A percentile compares a stretch with the other conserved stretches of the same genome.
phyloP scores from a whole-genome alignment of 2,113 vertebrate species.

The Phoxinus phoxinus region DNA sequence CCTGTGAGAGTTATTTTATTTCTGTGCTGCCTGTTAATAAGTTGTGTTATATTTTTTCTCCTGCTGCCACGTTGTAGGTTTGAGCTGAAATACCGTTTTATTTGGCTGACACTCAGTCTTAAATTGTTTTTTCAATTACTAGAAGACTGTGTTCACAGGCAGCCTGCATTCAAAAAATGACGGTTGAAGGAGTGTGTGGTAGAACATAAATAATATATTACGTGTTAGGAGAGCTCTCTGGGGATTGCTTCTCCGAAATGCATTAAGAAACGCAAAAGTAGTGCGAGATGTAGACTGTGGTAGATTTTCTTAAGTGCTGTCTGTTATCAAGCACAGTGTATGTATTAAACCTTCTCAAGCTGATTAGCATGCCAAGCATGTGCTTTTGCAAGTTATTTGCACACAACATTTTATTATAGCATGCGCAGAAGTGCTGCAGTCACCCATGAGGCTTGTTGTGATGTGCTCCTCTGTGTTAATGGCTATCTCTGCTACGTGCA shows the following conservation, averaged over 20 bases:
- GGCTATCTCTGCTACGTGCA: slow-evolving; percentile 69
- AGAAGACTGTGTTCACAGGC: background rate
- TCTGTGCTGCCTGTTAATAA: slow-evolving; percentile 10
- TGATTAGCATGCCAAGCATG: background rate
- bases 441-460: slow-evolving; percentile 9
- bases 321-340: background rate
- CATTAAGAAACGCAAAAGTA: slow-evolving; percentile 30
- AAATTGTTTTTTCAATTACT: slow-evolving; percentile 5
- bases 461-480: slow-evolving; percentile 20
- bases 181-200: background rate
- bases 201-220: slow-evolving; percentile 32
- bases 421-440: background rate
- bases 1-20: slow-evolving; percentile 7
- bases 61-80: background rate
- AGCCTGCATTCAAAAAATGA: background rate
- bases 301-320: background rate
- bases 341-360: background rate
- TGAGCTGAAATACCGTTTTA: slow-evolving; percentile 6
- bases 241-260: slow-evolving; percentile 20
- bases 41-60: background rate
- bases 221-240: slow-evolving; percentile 19
- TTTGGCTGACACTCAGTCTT: background rate
- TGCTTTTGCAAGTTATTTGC: slow-evolving; percentile 8
- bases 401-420: slow-evolving; percentile 24
- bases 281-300: background rate